phyloP scores from a whole-genome alignment of 2,113 vertebrate species.

The Rhinopomastus cyanomelas region DNA sequence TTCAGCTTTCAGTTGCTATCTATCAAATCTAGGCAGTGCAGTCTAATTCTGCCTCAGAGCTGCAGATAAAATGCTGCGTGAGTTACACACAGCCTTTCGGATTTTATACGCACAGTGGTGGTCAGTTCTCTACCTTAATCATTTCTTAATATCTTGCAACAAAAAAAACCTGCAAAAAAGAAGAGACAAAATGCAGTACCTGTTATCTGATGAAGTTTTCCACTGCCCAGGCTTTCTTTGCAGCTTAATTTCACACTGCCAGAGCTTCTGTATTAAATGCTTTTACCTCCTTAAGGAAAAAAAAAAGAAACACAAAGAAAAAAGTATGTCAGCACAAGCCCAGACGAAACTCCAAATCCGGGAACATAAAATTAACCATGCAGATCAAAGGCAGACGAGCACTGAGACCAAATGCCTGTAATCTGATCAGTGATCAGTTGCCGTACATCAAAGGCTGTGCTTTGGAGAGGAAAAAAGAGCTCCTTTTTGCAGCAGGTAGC shows the following conservation, averaged over 20 bases:
- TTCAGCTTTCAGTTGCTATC: not conserved
- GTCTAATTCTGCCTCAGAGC: slow-evolving; percentile 13
- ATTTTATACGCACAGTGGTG: not conserved
- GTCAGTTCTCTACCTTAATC: not conserved
- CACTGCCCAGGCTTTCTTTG: slow-evolving; percentile 53
- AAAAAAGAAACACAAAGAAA: slow-evolving; percentile 24
- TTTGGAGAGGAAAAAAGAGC: slow-evolving; percentile 56
- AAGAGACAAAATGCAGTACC: slow-evolving; percentile 64
- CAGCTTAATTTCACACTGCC: slow-evolving; percentile 59
- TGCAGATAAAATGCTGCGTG: slow-evolving; percentile 19
- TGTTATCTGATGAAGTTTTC: slow-evolving; percentile 59
- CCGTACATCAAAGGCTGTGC: slow-evolving; percentile 84
- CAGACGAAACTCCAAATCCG: slow-evolving; percentile 78
- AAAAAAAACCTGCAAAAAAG: slow-evolving; percentile 6
- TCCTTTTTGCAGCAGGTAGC: slow-evolving; percentile 70
- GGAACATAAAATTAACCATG: slow-evolving; percentile 80
- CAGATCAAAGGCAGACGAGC: slow-evolving; percentile 89
- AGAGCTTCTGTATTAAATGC: slow-evolving; percentile 66
- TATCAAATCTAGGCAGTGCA: not conserved
- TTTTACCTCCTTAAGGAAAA: slow-evolving; percentile 46
- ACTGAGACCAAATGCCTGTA: slow-evolving; percentile 82
- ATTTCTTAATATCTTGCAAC: not conserved
- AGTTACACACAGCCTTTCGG: not conserved
- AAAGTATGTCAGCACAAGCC: slow-evolving; percentile 77
- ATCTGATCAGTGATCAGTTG: slow-evolving; percentile 90